Base-by-base conservation (phyloP, 1,140 invertebrate genomes). In the Mesaphorura yosii region DNA sequence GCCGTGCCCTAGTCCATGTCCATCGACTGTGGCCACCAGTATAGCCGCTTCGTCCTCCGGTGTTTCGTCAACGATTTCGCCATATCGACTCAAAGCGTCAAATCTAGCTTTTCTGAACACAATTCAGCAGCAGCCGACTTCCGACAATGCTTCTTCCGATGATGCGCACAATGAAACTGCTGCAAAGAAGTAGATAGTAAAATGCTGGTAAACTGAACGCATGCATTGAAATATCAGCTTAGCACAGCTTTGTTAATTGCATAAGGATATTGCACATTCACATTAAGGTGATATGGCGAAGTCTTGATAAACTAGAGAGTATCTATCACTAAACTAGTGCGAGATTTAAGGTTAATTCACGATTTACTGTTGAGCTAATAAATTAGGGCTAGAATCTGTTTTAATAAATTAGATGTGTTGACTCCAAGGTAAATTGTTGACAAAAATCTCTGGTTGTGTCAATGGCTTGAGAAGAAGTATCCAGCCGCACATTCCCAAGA, bases 1-100 rank as follows among this genome's bases (percentile, higher is more conserved):
- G 7, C 87, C 86, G 25, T 86, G 84, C 68, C 79, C 88, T 60
- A 88, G 85, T 63, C 86, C 86, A 19, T 86, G 81, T 64, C 80
- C 82, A 15, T 82, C 79, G 23, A n/a, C 51, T 20, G 19, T 27
- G 19, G 31, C 31, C n/a, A 45, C 49, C 76, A n/a, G n/a, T n/a
- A 48, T 58, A 31, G n/a, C 53, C 5, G 39, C 27, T 39, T 45
- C 54, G 14, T 5, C 45, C 6, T 26, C 44, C 17, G 71, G 70
- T 42, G 65, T 74, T 17, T 72, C 78, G 12, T 15, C 7, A 10
- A 3, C 4, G 10, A 27, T 7, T 10, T 26, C 15, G 48, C 75
- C 78, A 37, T 73, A 79, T 0, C 73, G 79, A 53, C 73, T 85
- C 34, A 85, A 85, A 65, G 76, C 82, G 2, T 80, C 80, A 55